Base-by-base conservation (phyloP, 2,797 vertebrate species). In the Clamator glandarius region DNA sequence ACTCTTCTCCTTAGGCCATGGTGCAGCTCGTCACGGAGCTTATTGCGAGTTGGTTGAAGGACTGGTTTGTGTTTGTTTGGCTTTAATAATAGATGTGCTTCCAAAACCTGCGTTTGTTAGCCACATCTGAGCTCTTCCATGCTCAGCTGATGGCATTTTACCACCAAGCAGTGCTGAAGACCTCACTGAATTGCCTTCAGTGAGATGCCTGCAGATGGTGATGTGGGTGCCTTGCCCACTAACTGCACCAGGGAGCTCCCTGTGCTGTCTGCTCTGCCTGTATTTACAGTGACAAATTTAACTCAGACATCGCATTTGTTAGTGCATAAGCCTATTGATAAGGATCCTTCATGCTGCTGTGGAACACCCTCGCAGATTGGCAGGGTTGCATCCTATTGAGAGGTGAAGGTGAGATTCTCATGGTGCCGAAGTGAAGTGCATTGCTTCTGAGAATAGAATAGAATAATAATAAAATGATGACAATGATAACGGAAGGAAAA, bases 391-490 rank as follows among this genome's bases (percentile, higher is more conserved):
- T 68, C 18, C 17, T 4, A 2, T 54, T 61, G 39, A 62, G 42
- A 87, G 42, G 24, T 15, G 46, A 59, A 85, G 35, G 25, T 68
- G 66, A 75, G 52, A 29, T 72, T 80, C 26, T 66, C 11, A 16
- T 29, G 8, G 25, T 74, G 36, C 25, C 36, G 8, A 83, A 70
- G 69, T 42, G n/a, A 78, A 74, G 18, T 29, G 12, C 3, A 3
- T 69, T 51, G 17, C 46, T 82, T 90, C 77, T 93, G 79, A 75
- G 92, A 93, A 46, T 70, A 25, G 25, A 41, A 35, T 59, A 83
- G 25, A 41, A 35, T 59, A 83, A 29, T 68, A 28, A 20, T 16
- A 5, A 14, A 62, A 3, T 31, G 10, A 26, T 35, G 23, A 12
- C 24, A 46, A 46, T 55, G 35, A 28, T 52, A 84, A 41, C 15